Percentiles rank a stretch among this genome's conserved stretches.
Conservation (phyloP, 2,888 invertebrate genomes). For the Caradrina clavipalpis region DNA sequence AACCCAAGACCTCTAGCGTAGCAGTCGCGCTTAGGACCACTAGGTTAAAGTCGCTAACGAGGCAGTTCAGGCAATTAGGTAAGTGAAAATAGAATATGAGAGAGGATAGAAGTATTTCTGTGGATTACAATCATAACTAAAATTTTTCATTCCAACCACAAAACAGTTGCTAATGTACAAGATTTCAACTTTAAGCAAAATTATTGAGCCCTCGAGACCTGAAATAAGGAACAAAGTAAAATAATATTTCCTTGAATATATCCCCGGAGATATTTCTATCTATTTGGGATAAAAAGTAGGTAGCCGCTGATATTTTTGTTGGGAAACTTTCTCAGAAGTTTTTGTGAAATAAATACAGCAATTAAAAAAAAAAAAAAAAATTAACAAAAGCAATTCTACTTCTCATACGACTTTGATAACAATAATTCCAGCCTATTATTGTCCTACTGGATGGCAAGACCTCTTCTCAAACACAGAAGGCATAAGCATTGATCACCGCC, state of each 20-base stretch:
- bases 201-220: constrained; percentile 22
- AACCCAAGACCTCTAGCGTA: no score
- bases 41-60: no score
- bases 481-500: no score
- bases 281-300: constrained; percentile 22
- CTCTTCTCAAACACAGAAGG: no score
- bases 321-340: constrained; percentile 7
- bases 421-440: no score
- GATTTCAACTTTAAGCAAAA: constrained; percentile 26
- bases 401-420: background rate
- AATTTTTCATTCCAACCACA: background rate
- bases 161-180: constrained; percentile 20
- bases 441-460: no score
- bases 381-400: background rate
- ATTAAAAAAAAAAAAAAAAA: no score
- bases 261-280: constrained; percentile 18
- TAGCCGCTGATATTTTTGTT: background rate
- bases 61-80: no score
- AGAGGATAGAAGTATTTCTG: background rate
- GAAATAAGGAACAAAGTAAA: constrained; percentile 44
- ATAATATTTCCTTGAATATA: constrained; percentile 35
- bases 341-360: background rate
- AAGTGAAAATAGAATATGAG: background rate
- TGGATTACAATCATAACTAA: background rate
- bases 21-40: no score